phyloP scores from a whole-genome alignment of 2,888 invertebrate genomes.

The Epiblema foenella region DNA sequence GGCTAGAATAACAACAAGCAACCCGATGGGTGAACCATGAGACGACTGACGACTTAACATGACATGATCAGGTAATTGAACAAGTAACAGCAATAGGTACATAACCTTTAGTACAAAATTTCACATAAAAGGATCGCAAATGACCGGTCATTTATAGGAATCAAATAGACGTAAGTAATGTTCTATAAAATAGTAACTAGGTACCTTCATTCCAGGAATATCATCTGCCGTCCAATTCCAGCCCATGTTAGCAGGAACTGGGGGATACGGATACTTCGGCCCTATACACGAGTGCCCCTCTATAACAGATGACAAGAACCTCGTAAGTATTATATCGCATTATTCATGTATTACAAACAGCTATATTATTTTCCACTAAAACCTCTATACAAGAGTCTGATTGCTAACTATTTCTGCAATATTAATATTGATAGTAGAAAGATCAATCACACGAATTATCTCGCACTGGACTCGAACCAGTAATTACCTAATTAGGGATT shows the following conservation, averaged over 20 bases:
- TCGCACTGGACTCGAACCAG: neutral
- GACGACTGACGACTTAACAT: too few relatives aligned
- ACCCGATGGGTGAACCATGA: constrained; percentile 10
- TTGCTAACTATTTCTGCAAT: neutral
- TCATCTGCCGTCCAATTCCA: constrained; percentile 81
- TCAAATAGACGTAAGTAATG: neutral
- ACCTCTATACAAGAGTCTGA: too few relatives aligned
- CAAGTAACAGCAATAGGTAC: neutral
- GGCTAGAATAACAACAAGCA: constrained; percentile 57
- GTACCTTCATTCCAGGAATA: constrained; percentile 75
- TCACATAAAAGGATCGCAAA: neutral
- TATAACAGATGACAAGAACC: constrained; percentile 50
- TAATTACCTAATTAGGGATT: neutral
- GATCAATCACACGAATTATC: neutral
- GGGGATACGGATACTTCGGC: constrained; percentile 65
- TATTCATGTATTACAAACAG: neutral
- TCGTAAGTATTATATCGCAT: neutral
- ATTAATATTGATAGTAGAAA: neutral
- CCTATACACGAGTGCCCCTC: constrained; percentile 52
- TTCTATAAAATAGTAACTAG: neutral
- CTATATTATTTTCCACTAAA: too few relatives aligned
- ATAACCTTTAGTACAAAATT: neutral
- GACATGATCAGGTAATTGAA: neutral
- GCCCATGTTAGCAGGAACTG: constrained; percentile 76
- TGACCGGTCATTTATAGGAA: neutral